phyloP scores from a whole-genome alignment of 2,888 invertebrate genomes.

The Gastracanthus pulcherrimus region DNA sequence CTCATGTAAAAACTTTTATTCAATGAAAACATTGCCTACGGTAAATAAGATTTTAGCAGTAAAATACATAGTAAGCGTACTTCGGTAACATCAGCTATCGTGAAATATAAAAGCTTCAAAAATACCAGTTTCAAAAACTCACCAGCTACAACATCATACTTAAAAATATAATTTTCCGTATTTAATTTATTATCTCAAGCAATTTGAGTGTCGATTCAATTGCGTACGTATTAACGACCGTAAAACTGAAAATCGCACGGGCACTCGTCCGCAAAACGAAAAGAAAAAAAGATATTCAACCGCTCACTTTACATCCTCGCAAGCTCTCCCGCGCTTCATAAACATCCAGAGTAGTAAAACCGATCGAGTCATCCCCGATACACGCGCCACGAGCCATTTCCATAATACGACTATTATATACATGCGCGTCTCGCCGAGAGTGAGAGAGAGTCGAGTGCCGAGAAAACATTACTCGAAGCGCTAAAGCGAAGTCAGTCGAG shows the following conservation, averaged over 20 bases:
- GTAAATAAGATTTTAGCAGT: background rate
- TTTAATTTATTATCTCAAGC: background rate
- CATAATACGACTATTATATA: conserved; percentile 25
- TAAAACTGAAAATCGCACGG: no score
- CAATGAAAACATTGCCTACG: background rate
- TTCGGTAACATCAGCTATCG: no score
- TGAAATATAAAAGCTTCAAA: background rate
- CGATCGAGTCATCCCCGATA: conserved; percentile 30
- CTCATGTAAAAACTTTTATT: background rate
- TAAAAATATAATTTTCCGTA: no score
- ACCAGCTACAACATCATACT: no score
- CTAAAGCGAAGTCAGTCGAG: background rate
- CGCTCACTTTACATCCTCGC: background rate
- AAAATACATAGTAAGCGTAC: background rate
- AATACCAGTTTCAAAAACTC: no score
- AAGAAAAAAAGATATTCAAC: background rate
- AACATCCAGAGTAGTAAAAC: conserved; percentile 17
- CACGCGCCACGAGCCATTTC: background rate
- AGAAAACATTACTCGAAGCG: background rate
- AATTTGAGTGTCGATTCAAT: background rate
- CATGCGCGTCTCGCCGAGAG: background rate
- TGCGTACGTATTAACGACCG: no score
- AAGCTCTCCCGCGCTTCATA: background rate
- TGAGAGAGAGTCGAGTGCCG: background rate
- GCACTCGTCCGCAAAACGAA: background rate